phyloP scores from a whole-genome alignment of 2,113 vertebrate species.

The Perognathus longimembris region DNA sequence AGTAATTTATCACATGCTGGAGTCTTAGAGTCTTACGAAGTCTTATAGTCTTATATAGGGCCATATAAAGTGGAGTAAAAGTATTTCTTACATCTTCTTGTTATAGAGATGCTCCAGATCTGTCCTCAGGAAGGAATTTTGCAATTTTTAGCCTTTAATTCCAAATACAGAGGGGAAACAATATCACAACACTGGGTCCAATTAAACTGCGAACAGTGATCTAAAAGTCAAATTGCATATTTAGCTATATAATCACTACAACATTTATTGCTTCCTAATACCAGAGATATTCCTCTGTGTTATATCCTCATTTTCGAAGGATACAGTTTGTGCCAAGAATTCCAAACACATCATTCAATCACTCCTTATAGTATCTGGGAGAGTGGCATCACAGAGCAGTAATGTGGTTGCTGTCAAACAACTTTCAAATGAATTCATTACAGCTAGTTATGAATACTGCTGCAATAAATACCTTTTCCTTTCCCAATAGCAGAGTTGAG shows the following conservation, averaged over 20 bases:
- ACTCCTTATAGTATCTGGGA: not conserved
- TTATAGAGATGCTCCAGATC: not conserved
- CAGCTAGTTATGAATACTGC: not conserved
- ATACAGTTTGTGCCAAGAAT: not conserved
- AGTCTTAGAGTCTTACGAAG: not conserved
- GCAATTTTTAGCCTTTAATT: slow-evolving; percentile 10
- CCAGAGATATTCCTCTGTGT: not conserved
- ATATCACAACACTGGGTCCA: not conserved
- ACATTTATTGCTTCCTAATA: slow-evolving; percentile 27
- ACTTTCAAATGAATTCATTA: not conserved
- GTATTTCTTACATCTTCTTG: slow-evolving; percentile 18
- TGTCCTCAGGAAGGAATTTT: slow-evolving; percentile 9
- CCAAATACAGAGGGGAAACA: not conserved
- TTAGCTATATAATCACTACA: slow-evolving; percentile 26
- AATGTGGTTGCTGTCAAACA: not conserved
- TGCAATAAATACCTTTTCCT: not conserved
- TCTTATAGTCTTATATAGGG: not conserved
- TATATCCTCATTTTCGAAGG: slow-evolving; percentile 35
- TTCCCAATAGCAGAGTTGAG: not conserved
- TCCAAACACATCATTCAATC: not conserved
- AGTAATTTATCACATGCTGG: not conserved
- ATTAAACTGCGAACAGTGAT: slow-evolving; percentile 41
- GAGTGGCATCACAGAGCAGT: slow-evolving; percentile 11
- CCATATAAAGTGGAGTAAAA: slow-evolving; percentile 38
- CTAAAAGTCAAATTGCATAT: not conserved